Evolutionary conservation across 2,113 vertebrate species (phyloP).

Genomic region (Ictalurus furcatus): DNA sequence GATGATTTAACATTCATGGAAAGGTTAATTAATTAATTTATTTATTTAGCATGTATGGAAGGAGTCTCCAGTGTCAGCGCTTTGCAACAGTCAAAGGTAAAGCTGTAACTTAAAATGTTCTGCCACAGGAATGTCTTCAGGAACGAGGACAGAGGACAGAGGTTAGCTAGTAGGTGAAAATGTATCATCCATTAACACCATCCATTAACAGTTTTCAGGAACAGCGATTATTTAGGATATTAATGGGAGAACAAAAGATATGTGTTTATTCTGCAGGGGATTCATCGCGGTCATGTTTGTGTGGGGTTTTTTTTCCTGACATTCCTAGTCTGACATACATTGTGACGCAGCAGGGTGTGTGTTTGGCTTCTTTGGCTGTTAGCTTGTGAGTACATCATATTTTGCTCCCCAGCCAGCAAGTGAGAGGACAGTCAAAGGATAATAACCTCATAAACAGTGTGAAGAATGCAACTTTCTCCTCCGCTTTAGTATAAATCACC

Average conservation of each 20-base stretch:
- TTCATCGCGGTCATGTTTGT: background rate
- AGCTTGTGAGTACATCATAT: slow-evolving; percentile 2
- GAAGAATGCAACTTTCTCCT: slow-evolving; percentile 59
- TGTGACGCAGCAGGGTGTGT: slow-evolving; percentile 22
- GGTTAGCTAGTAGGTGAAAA: background rate
- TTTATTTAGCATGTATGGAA: background rate
- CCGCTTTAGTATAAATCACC: slow-evolving; percentile 54
- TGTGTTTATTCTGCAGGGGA: background rate
- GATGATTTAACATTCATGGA: background rate
- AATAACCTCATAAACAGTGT: slow-evolving; percentile 61
- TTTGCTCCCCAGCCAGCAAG: slow-evolving; percentile 1
- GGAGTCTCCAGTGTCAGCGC: background rate
- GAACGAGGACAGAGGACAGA: background rate
- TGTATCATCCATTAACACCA: background rate
- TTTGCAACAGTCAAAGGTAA: background rate
- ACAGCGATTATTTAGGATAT: background rate
- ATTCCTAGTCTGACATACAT: background rate
- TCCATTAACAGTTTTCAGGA: background rate
- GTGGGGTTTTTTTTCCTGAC: background rate
- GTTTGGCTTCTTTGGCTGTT: slow-evolving; percentile 17
- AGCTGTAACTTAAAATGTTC: background rate
- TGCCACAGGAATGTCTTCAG: background rate
- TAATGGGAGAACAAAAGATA: background rate
- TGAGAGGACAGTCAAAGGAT: slow-evolving; percentile 55
- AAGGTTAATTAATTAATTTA: too few species aligned